Percentiles rank a stretch among this genome's conserved stretches.
phyloP scores from a whole-genome alignment of 2,113 vertebrate genomes.

The Gallinago media region DNA sequence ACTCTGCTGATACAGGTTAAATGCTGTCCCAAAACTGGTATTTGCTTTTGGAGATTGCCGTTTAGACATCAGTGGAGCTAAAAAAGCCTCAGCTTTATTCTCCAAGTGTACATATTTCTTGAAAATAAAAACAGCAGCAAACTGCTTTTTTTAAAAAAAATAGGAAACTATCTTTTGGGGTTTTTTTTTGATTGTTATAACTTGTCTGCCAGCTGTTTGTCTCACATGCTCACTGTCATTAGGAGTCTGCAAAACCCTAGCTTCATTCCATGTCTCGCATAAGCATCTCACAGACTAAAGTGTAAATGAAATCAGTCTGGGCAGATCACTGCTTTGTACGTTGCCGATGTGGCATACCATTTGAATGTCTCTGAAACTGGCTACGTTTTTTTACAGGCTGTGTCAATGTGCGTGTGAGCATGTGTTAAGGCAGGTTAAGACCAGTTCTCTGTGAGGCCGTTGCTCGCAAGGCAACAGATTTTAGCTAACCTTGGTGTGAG shows the following conservation, averaged over 20 bases:
- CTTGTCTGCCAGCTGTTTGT: background rate
- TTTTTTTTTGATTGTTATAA: background rate
- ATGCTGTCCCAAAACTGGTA: background rate
- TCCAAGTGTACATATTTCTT: background rate
- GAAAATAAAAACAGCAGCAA: background rate
- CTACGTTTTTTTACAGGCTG: background rate
- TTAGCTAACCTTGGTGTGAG: background rate
- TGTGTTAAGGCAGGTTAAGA: background rate
- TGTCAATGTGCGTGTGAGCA: background rate
- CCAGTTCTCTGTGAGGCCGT: background rate
- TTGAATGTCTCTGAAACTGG: background rate
- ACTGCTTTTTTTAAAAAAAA: background rate
- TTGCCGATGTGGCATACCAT: fast-evolving
- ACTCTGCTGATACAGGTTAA: background rate
- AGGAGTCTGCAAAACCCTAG: background rate
- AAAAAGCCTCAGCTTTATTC: background rate
- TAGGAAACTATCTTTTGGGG: background rate
- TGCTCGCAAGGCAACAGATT: background rate
- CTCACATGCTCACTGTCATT: background rate
- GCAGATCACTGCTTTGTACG: background rate
- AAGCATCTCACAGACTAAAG: background rate
- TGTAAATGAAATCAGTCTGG: background rate
- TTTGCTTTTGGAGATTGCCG: background rate
- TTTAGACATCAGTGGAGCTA: background rate
- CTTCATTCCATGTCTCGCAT: fast-evolving